These are phyloP conservation scores for Macrosiphum euphorbiae DNA, from an alignment of 2,888 invertebrate species.

Conservation along the genomic window DNA sequence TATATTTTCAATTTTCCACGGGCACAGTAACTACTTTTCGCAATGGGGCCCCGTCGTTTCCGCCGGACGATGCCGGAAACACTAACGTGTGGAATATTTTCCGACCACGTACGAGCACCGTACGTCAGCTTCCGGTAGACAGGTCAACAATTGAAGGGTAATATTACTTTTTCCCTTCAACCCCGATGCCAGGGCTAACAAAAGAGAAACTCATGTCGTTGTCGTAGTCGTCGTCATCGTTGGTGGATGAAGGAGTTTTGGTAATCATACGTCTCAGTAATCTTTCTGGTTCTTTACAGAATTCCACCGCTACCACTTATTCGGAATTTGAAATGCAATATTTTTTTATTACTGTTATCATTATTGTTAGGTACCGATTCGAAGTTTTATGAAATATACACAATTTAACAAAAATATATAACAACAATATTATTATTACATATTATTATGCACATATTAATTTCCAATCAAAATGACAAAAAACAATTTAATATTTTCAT, in stretches of 20 bases:
- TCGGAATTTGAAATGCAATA: background rate
- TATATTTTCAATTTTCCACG: conserved; percentile 57
- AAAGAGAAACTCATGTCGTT: conserved; percentile 47
- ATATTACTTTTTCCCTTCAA: conserved; percentile 22
- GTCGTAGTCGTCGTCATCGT: background rate
- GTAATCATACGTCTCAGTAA: conserved; percentile 62
- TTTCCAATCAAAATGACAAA: background rate
- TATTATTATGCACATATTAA: background rate
- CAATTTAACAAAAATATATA: background rate
- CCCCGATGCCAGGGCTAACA: background rate
- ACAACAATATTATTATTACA: background rate
- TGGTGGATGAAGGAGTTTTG: conserved; percentile 4
- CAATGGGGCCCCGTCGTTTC: conserved; percentile 10
- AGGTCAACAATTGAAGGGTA: conserved; percentile 55
- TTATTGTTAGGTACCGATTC: background rate
- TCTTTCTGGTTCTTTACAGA: conserved; percentile 24
- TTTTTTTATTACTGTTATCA: background rate
- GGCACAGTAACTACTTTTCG: conserved; percentile 50
- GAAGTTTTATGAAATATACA: background rate
- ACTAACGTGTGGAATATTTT: conserved; percentile 45
- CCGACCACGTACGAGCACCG: conserved; percentile 38
- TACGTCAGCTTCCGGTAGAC: conserved; percentile 47
- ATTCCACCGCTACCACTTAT: background rate
- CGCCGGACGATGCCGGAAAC: conserved; percentile 49
- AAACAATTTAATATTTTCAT: background rate